These are phyloP conservation scores for Dasysyrphus albostriatus DNA, from an alignment of 2,888 invertebrate species.

Conservation along the genomic window DNA sequence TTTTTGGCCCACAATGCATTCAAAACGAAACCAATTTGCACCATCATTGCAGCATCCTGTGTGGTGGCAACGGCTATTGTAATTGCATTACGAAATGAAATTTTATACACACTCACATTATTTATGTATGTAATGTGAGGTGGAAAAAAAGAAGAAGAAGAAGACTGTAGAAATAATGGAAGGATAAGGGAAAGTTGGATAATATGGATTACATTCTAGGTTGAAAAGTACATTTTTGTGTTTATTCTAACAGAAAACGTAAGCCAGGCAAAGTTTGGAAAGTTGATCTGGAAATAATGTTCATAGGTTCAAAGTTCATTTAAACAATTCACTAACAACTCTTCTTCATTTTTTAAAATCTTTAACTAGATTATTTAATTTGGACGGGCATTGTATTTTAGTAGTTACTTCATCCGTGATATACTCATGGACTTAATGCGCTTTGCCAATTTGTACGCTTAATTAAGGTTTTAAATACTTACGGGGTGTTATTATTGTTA, in stretches of 20 bases:
- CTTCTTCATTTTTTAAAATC: background rate
- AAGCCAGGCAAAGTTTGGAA: background rate
- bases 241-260: background rate
- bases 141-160: constrained; percentile 10
- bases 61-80: constrained; percentile 46
- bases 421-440: no score
- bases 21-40: constrained; percentile 38
- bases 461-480: no score
- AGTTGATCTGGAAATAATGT: background rate
- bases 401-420: background rate
- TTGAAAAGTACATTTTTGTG: background rate
- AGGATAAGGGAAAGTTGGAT: constrained; percentile 6
- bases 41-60: constrained; percentile 63
- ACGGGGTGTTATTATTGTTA: no score
- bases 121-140: background rate
- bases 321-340: background rate
- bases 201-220: constrained; percentile 10
- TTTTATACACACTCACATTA: background rate
- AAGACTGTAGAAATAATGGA: constrained; percentile 44
- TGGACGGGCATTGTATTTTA: background rate
- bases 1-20: constrained; percentile 55
- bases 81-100: constrained; percentile 65
- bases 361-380: background rate
- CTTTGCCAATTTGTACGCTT: no score
- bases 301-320: background rate